A percentile compares a stretch with the other conserved stretches of the same genome.
phyloP scores from a whole-genome alignment of 2,888 invertebrate genomes.

The Willowsia nigromaculata region DNA sequence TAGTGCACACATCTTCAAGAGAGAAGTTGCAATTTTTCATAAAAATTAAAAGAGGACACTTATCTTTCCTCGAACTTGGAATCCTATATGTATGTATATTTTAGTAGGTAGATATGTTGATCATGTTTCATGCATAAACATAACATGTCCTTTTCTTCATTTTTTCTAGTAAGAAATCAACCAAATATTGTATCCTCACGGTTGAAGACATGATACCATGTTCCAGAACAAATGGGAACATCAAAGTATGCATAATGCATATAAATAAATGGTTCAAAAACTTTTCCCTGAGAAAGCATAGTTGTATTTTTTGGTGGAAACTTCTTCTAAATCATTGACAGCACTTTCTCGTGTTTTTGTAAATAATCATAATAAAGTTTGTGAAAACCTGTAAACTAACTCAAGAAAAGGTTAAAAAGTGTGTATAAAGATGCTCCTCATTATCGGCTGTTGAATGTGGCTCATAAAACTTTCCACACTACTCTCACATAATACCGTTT shows the following conservation, averaged over 20 bases:
- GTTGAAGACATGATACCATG: neutral
- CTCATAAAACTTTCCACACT: too few relatives aligned
- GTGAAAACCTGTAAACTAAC: too few relatives aligned
- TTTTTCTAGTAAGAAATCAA: neutral
- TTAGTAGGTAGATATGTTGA: neutral
- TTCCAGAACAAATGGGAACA: too few relatives aligned
- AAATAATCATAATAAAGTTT: too few relatives aligned
- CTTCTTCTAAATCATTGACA: too few relatives aligned
- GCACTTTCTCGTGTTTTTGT: too few relatives aligned
- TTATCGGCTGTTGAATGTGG: too few relatives aligned
- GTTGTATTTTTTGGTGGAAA: too few relatives aligned
- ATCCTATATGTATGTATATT: neutral
- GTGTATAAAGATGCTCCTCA: too few relatives aligned
- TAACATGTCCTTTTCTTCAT: neutral
- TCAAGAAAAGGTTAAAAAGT: too few relatives aligned
- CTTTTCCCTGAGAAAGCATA: neutral
- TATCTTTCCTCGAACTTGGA: neutral
- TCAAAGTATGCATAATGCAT: neutral
- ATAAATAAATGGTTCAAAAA: neutral
- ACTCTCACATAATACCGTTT: too few relatives aligned
- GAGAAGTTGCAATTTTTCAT: conserved; percentile 21
- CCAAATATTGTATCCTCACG: too few relatives aligned
- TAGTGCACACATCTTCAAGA: neutral
- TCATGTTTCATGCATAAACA: neutral
- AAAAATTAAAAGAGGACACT: conserved; percentile 5